These are phyloP conservation scores for Drosophila mulleri DNA, from an alignment of 2,888 invertebrate species.

Conservation along the genomic window DNA sequence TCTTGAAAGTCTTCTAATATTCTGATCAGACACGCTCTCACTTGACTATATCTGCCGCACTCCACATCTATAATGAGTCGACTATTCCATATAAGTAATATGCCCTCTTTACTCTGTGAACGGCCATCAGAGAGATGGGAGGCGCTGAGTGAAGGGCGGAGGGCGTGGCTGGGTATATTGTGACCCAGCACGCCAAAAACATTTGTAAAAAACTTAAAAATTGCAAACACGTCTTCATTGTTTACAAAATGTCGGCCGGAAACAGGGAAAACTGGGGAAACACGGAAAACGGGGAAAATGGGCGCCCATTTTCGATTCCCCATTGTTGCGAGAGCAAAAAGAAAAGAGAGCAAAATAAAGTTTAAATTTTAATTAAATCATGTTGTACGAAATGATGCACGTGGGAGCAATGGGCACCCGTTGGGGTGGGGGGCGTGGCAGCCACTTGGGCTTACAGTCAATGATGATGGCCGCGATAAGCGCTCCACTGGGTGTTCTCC, in stretches of 20 bases:
- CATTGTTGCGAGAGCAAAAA: slow-evolving; percentile 49
- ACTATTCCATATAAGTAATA: neutral
- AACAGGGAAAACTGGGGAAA: slow-evolving; percentile 34
- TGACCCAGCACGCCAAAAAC: slow-evolving; percentile 49
- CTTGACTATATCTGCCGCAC: neutral
- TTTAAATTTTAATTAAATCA: slow-evolving; percentile 81
- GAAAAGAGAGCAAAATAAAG: slow-evolving; percentile 50
- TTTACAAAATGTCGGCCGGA: slow-evolving; percentile 79
- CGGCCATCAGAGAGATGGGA: neutral
- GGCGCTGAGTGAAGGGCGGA: neutral
- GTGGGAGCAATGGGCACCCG: slow-evolving; percentile 57
- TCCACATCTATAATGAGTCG: neutral
- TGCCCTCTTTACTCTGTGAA: neutral
- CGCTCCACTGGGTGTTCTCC: slow-evolving; percentile 73
- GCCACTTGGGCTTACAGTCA: slow-evolving; percentile 65
- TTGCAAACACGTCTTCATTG: slow-evolving; percentile 80
- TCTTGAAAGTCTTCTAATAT: neutral
- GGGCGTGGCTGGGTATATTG: slow-evolving; percentile 20
- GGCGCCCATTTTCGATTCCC: slow-evolving; percentile 59
- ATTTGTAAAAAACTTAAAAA: slow-evolving; percentile 77
- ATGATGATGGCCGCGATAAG: slow-evolving; percentile 75
- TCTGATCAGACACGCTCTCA: neutral
- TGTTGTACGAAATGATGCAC: slow-evolving; percentile 79
- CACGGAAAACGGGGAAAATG: slow-evolving; percentile 1
- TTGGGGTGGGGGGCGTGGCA: neutral